phyloP scores from a whole-genome alignment of 2,113 vertebrate species.

The Gymnorhina tibicen region DNA sequence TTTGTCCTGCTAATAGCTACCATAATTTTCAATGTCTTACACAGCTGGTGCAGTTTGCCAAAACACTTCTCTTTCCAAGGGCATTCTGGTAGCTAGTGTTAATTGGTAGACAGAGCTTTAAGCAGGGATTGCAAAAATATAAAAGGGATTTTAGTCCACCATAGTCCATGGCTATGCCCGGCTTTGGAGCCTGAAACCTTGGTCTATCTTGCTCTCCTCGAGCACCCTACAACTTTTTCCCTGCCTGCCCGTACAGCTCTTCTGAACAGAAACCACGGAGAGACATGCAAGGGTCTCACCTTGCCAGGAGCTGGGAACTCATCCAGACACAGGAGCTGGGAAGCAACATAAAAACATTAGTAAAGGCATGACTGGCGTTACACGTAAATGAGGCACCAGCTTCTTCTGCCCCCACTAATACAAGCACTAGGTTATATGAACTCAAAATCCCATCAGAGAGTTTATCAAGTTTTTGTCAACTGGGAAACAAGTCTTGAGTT shows the following conservation, averaged over 20 bases:
- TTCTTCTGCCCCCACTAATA: neutral
- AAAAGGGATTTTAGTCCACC: neutral
- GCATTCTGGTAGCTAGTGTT: neutral
- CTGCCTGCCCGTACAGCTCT: neutral
- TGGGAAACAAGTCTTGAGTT: no score
- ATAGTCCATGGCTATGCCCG: neutral
- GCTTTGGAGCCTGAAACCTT: neutral
- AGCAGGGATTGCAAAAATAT: neutral
- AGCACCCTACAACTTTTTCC: neutral
- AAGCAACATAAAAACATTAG: neutral
- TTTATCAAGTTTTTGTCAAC: no score
- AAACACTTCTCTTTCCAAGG: neutral
- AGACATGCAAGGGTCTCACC: neutral
- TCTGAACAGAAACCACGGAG: neutral
- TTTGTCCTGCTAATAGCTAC: neutral
- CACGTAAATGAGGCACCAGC: neutral
- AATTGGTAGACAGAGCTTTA: neutral
- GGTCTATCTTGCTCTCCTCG: neutral
- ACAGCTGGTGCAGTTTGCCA: neutral
- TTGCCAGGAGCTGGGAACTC: neutral
- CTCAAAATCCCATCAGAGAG: no score
- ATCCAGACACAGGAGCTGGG: neutral
- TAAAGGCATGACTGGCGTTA: neutral
- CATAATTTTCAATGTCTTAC: neutral
- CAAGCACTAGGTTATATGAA: neutral